phyloP scores from a whole-genome alignment of 1,140 invertebrate species.

The Leptinotarsa texana region DNA sequence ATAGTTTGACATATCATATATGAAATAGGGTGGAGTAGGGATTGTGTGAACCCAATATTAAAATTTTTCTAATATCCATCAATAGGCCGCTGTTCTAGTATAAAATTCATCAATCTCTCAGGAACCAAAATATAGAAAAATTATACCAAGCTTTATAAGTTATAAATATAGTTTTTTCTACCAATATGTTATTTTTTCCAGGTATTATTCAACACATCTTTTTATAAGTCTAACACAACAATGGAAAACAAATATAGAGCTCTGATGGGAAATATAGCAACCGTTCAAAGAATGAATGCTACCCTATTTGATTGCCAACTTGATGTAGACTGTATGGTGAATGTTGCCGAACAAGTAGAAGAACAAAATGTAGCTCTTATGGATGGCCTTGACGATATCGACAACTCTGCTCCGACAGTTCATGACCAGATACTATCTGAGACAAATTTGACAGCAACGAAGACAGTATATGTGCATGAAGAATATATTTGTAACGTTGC shows the following conservation, averaged over 20 bases:
- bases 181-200: background rate
- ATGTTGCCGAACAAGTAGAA: background rate
- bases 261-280: background rate
- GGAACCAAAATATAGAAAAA: no score
- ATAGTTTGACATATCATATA: no score
- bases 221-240: background rate
- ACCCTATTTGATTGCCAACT: background rate
- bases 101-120: no score
- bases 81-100: no score
- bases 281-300: background rate
- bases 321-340: background rate
- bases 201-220: background rate
- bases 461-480: background rate
- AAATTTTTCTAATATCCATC: background rate
- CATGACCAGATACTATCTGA: background rate
- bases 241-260: background rate
- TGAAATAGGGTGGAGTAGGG: no score
- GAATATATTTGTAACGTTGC: slow-evolving; percentile 14
- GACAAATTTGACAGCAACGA: background rate
- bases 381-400: background rate
- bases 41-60: no score
- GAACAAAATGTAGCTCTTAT: background rate
- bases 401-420: background rate
- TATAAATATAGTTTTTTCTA: background rate
- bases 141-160: background rate